phyloP scores from a whole-genome alignment of 2,113 vertebrate species.

The Hippocampus barbouri region DNA sequence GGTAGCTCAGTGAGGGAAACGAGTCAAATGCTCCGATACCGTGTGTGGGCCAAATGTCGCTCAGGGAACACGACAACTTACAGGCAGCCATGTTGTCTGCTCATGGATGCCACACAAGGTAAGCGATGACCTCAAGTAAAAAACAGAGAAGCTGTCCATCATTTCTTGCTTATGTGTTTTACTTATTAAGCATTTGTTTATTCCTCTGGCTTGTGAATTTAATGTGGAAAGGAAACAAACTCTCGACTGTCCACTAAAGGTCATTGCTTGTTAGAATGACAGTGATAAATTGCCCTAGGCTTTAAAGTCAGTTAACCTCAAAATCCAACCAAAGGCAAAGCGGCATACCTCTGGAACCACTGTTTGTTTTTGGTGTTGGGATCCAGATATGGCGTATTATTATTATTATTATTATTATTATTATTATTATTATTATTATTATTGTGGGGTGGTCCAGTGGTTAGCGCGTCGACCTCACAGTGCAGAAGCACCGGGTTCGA shows the following conservation, averaged over 20 bases:
- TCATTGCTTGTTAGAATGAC: slow-evolving; percentile 5
- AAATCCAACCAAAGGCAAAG: slow-evolving; percentile 1
- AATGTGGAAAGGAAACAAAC: neutral
- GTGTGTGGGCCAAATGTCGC: slow-evolving; percentile 29
- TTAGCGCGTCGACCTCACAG: too few species aligned
- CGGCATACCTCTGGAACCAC: slow-evolving; percentile 10
- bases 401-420: too few species aligned
- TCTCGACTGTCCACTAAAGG: slow-evolving; percentile 14
- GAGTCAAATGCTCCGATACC: slow-evolving; percentile 25
- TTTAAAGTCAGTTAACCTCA: neutral
- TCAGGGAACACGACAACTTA: slow-evolving; percentile 41
- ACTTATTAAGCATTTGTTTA: slow-evolving; percentile 35
- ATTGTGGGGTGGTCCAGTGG: too few species aligned
- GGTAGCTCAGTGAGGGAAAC: slow-evolving; percentile 31
- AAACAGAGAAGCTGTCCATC: slow-evolving; percentile 43
- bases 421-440: too few species aligned
- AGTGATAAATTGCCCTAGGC: neutral
- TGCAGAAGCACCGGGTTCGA: too few species aligned
- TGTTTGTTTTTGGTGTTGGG: neutral
- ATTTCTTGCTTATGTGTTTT: slow-evolving; percentile 34
- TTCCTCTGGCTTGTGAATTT: slow-evolving; percentile 6
- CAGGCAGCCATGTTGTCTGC: slow-evolving; percentile 58
- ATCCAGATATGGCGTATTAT: neutral
- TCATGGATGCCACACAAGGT: slow-evolving; percentile 56
- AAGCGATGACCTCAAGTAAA: slow-evolving; percentile 50